These are phyloP conservation scores for Congeria kusceri DNA, from an alignment of 2,888 invertebrate genomes.

Conservation along the genomic window DNA sequence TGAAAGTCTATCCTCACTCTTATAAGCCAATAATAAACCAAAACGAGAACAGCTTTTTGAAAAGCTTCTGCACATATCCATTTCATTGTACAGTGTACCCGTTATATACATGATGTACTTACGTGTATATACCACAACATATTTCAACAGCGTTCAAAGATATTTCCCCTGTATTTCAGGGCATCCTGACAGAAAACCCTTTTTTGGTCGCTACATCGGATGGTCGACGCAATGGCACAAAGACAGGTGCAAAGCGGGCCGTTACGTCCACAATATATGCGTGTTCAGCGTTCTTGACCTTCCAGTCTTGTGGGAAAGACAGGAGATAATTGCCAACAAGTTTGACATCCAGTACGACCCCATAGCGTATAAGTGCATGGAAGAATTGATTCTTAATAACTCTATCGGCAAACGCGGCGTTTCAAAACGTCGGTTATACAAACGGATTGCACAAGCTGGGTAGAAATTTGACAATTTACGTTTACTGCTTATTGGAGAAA, in stretches of 20 bases:
- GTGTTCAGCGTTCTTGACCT: conserved; percentile 79
- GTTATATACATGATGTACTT: too few species aligned
- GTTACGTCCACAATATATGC: conserved; percentile 72
- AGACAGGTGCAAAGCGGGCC: conserved; percentile 48
- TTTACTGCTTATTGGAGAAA: too few species aligned
- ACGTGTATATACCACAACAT: too few species aligned
- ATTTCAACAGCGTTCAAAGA: too few species aligned
- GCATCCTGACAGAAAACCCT: conserved; percentile 60
- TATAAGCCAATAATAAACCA: too few species aligned
- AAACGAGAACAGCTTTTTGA: too few species aligned
- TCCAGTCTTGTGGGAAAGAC: conserved; percentile 61
- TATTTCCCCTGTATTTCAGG: too few species aligned
- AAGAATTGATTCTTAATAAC: conserved; percentile 69
- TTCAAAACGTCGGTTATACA: conserved; percentile 30
- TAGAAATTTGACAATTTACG: background rate
- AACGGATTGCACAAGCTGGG: conserved; percentile 18
- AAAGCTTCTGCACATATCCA: too few species aligned
- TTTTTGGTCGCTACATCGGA: conserved; percentile 62
- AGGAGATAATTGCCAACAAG: conserved; percentile 83
- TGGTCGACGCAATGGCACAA: conserved; percentile 58
- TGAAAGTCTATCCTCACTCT: too few species aligned
- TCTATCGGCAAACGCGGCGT: conserved; percentile 41
- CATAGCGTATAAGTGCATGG: conserved; percentile 80
- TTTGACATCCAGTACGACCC: conserved; percentile 80
- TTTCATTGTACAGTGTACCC: too few species aligned